phyloP scores from a whole-genome alignment of 2,113 vertebrate genomes.

The human (Homo sapiens) region GRCh38 chr20:14386001-14386500 shows the following conservation, averaged over 20 bases:
- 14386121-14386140: neutral
- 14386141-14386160: neutral
- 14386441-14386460: too few relatives aligned
- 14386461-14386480: too few relatives aligned
- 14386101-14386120: neutral
- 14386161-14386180: neutral
- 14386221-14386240: neutral
- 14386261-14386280: conserved; percentile 17
- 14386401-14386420: too few relatives aligned
- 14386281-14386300: conserved; percentile 40
- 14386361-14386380: neutral
- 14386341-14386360: neutral
- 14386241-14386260: neutral
- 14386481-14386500: too few relatives aligned
- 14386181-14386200: neutral
- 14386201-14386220: neutral
- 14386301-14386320: neutral
- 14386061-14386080: neutral
- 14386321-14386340: neutral
- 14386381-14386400: neutral
- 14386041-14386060: neutral
- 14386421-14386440: too few relatives aligned
- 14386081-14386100: conserved; percentile 2
- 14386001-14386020: neutral
- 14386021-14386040: neutral